phyloP scores from a whole-genome alignment of 35 echinoderm and acorn worm genomes.

The Heliocidaris erythrogramma region DNA sequence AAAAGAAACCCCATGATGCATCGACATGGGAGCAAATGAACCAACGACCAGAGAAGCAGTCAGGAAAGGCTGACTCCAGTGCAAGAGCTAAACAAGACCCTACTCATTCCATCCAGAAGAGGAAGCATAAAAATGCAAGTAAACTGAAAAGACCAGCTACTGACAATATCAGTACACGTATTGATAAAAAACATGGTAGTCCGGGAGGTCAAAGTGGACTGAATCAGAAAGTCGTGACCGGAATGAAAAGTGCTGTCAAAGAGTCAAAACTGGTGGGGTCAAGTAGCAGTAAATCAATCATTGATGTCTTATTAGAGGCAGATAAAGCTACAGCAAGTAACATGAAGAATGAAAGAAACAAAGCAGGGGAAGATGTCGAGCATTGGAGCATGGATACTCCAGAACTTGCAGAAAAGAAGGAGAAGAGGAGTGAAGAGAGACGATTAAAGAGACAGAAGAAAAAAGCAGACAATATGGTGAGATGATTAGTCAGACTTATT shows the following conservation, averaged over 20 bases:
- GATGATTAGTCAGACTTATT: background rate
- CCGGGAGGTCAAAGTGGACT: background rate
- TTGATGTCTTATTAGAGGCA: constrained; percentile 13
- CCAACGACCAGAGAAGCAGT: background rate
- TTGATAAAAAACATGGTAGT: background rate
- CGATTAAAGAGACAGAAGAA: constrained; percentile 69
- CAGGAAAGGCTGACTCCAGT: background rate
- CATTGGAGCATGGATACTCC: background rate
- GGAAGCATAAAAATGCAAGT: background rate
- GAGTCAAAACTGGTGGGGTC: background rate
- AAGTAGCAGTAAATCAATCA: constrained; percentile 14
- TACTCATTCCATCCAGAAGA: background rate
- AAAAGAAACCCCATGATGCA: constrained; percentile 78
- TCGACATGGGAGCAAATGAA: constrained; percentile 77
- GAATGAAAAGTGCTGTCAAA: background rate
- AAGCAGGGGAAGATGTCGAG: background rate
- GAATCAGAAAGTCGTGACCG: background rate
- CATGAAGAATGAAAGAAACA: background rate
- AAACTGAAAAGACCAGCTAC: background rate
- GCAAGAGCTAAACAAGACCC: background rate
- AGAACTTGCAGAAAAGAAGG: constrained; percentile 55
- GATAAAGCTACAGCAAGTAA: background rate
- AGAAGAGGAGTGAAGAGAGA: constrained; percentile 71
- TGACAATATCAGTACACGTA: background rate
- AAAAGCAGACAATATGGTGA: constrained; percentile 73